Conservation (phyloP, 2,797 vertebrate genomes). For the Rhinoraja longicauda region DNA sequence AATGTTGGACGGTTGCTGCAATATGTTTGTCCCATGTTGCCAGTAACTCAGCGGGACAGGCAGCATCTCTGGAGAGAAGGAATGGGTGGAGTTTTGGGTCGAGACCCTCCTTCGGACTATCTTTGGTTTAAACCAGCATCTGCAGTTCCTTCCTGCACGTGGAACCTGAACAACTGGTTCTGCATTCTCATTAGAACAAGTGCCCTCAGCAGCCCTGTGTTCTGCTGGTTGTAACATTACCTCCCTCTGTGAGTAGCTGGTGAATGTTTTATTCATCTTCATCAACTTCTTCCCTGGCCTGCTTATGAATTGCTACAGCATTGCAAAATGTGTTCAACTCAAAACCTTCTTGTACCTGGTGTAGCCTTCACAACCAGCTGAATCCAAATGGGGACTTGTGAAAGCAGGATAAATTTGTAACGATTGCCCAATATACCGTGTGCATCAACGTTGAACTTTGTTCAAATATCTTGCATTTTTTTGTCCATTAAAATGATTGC, state of each 20-base stretch:
- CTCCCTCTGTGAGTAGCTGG: not conserved
- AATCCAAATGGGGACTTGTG: not conserved
- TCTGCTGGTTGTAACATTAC: not conserved
- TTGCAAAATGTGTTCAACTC: not conserved
- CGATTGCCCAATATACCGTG: not conserved
- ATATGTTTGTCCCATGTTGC: too few species aligned
- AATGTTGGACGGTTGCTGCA: too few species aligned
- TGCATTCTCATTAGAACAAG: not conserved
- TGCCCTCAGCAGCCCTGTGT: not conserved
- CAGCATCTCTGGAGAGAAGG: too few species aligned
- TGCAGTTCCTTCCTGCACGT: too few species aligned
- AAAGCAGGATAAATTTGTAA: not conserved
- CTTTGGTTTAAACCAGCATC: too few species aligned
- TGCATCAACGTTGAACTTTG: not conserved
- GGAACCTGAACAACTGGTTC: not conserved
- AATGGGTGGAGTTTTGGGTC: too few species aligned
- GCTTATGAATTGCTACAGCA: not conserved
- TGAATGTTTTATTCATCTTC: not conserved
- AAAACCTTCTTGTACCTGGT: not conserved
- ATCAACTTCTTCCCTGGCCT: not conserved
- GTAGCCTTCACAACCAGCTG: too few species aligned
- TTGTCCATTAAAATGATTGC: too few species aligned
- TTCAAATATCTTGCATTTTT: not conserved
- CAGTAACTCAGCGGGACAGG: too few species aligned
- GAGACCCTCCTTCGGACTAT: too few species aligned